Base-by-base conservation (phyloP, 2,113 vertebrate genomes). In the Apodemus sylvaticus region DNA sequence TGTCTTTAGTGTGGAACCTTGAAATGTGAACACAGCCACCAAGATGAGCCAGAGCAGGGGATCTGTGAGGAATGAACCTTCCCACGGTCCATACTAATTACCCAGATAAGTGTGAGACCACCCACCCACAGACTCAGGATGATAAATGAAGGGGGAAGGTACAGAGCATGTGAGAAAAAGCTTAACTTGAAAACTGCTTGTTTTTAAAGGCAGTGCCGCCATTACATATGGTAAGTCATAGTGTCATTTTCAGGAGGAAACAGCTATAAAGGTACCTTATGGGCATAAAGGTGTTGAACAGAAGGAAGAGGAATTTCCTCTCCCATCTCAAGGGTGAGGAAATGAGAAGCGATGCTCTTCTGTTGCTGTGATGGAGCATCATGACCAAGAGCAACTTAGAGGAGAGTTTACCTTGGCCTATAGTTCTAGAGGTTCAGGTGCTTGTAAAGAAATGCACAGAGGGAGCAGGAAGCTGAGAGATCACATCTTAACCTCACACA, bases 41-140 rank as follows among this genome's bases (percentile, higher is more conserved):
- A 66, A 20, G 79, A 82, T 45, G n/a, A 93, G 45, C 8, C 14
- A 90, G 64, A 55, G 3, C 31, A 82, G 90, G 55, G 96, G 81
- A 76, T 74, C 95, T 89, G 83, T 88, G 11, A 55, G 26, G 89
- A 94, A 39, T 31, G 58, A 91, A 93, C 88, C 3, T 76, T 74
- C 2, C 70, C 76, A n/a, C 60, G 55, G 62, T 83, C 53, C 78
- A 90, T 42, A 62, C 24, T n/a, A 78, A 42, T 22, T 11, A 82
- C 77, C 51, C 51, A 68, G 66, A 34, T 78, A 22, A 90, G 78
- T n/a, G 70, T 5, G 31, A 5, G 70, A 95, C 94, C 79, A 45
- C 34, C 6, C 3, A 3, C 51, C 3, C 39, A 83, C 0, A 42
- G 66, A 64, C 8, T 53, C 31, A 1, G 12, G 34, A 68, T 10